Base-by-base conservation (phyloP, 1,140 invertebrate species). In the Lasioglossum baleicum region DNA sequence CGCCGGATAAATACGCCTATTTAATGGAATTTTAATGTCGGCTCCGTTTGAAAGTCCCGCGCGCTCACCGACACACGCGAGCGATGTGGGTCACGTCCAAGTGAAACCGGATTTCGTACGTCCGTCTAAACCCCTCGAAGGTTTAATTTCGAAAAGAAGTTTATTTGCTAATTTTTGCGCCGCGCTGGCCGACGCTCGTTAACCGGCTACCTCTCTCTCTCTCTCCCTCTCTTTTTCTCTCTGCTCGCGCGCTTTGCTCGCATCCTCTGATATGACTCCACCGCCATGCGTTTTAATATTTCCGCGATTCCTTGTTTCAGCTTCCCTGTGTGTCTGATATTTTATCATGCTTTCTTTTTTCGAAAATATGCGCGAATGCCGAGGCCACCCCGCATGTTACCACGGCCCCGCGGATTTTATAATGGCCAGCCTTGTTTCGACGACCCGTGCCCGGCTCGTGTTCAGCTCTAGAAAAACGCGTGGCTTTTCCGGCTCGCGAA, bases 11-110 rank as follows among this genome's bases (percentile, higher is more conserved):
- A 82, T 83, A 76, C 84, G 74, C 85, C 63, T 75, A 82, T 83
- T 87, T 87, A 76, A 87, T 87, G 71, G 72, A 86, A 86, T 86
- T 86, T 83, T 83, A 87, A 87, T 82, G 84, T 81, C 68, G 56
- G 58, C 68, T 61, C n/a, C 80, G 56, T 86, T 75, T 78, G 74
- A 83, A 85, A 64, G 68, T 65, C 58, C 66, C 40, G 40, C 63
- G 56, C 56, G 44, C 44, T 44, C 44, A 11, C 44, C 35, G 68
- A 56, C 65, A 71, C 71, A 61, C 15, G 0, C 26, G 26, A 0
- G 20, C 67, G 53, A 68, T 80, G 26, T 31, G 42, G 15, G 53
- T 65, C 60, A 44, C 17, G 22, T 35, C 3, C n/a, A n/a, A 68
- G 53, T 42, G 56, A 22, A 17, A 51, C 63, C 7, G 3, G 15